phyloP scores from a whole-genome alignment of 2,113 vertebrate species.

The Erythrolamprus reginae region DNA sequence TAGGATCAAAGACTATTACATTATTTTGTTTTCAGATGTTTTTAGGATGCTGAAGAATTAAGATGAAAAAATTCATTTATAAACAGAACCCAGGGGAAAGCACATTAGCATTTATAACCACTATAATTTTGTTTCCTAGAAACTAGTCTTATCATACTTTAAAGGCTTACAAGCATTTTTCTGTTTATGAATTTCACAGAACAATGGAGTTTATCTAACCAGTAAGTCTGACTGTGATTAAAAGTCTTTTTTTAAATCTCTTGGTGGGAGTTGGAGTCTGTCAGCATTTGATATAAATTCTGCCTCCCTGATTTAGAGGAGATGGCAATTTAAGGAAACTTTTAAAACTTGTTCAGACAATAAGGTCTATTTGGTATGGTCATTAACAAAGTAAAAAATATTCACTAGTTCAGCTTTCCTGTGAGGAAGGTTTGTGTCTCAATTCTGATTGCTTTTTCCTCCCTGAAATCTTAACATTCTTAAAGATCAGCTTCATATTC shows the following conservation, averaged over 20 bases:
- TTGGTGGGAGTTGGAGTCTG: not conserved
- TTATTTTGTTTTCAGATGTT: not conserved
- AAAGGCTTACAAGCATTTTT: not conserved
- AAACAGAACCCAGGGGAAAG: not conserved
- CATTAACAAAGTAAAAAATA: not conserved
- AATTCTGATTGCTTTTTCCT: not conserved
- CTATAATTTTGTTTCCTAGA: not conserved
- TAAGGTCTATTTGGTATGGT: not conserved
- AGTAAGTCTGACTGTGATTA: not conserved
- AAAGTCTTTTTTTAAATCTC: not conserved
- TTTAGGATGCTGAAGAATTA: not conserved
- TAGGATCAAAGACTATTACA: not conserved
- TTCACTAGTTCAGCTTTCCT: not conserved
- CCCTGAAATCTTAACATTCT: not conserved
- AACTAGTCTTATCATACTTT: not conserved
- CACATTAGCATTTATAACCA: not conserved
- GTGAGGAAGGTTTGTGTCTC: not conserved
- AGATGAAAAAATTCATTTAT: not conserved
- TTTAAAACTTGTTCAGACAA: not conserved
- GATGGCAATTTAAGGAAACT: not conserved
- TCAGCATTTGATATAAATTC: no score
- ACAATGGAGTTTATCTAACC: not conserved
- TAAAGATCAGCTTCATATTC: not conserved
- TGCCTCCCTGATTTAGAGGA: not conserved
- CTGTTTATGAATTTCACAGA: not conserved